phyloP scores from a whole-genome alignment of 2,888 invertebrate species.

The Campoplex capitator region DNA sequence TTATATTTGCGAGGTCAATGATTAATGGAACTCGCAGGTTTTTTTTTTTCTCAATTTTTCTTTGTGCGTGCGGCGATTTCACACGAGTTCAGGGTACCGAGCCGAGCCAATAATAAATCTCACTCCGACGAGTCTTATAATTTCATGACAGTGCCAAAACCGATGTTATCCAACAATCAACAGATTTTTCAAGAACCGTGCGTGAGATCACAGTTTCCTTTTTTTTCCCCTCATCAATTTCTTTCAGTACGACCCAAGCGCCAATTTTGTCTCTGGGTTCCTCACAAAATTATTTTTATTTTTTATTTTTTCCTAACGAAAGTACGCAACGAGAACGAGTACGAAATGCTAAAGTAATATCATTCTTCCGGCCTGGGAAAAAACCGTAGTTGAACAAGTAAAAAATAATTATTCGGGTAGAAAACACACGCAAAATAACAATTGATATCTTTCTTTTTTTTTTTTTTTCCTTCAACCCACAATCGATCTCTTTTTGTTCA shows the following conservation, averaged over 20 bases:
- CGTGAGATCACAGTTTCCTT: background rate
- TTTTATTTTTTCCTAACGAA: background rate
- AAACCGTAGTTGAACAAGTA: background rate
- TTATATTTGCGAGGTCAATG: constrained; percentile 64
- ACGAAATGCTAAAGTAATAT: background rate
- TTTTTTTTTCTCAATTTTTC: constrained; percentile 34
- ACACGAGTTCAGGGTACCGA: constrained; percentile 50
- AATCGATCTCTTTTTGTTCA: constrained; percentile 65
- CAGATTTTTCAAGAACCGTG: background rate
- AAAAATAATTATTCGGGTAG: constrained; percentile 56
- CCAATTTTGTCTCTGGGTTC: background rate
- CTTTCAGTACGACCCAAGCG: background rate
- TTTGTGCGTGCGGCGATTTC: constrained; percentile 49
- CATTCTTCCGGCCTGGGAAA: background rate
- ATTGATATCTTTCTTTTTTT: constrained; percentile 25
- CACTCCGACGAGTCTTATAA: constrained; percentile 58
- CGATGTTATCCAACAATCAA: background rate
- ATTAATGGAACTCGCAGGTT: constrained; percentile 54
- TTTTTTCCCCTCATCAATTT: background rate
- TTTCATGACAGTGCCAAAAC: constrained; percentile 1
- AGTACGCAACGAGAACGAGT: background rate
- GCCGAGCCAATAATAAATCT: constrained; percentile 59
- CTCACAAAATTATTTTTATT: background rate
- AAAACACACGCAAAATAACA: constrained; percentile 54
- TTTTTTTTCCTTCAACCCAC: constrained; percentile 31